These are phyloP conservation scores for Monodelphis domestica DNA, from an alignment of 2,797 vertebrate genomes.

Conservation along the genomic window DNA sequence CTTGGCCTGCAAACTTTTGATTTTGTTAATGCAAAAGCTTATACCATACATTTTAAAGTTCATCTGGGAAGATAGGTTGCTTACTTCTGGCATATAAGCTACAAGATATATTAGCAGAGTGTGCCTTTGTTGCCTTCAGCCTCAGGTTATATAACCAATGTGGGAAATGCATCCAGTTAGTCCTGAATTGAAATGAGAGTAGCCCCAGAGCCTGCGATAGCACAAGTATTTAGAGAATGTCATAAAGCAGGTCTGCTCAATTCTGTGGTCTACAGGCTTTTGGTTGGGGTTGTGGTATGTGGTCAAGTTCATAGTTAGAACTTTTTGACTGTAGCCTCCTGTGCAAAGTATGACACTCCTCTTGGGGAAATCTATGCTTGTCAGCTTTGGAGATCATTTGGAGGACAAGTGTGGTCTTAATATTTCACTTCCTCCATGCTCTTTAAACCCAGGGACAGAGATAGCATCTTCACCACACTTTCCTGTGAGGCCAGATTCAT, in stretches of 20 bases:
- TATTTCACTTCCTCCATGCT: neutral
- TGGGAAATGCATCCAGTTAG: neutral
- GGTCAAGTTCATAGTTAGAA: constrained; percentile 2
- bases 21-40: neutral
- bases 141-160: neutral
- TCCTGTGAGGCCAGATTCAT: neutral
- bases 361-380: fast-evolving
- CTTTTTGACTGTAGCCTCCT: neutral
- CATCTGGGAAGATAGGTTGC: fast-evolving
- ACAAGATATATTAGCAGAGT: fast-evolving
- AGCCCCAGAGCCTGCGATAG: neutral
- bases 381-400: neutral
- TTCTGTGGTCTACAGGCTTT: constrained; percentile 7
- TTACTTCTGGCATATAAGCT: neutral
- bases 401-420: fast-evolving
- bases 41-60: fast-evolving
- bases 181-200: neutral
- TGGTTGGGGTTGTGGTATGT: neutral
- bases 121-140: neutral
- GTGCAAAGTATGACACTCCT: neutral
- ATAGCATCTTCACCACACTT: neutral
- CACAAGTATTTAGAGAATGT: constrained; percentile 65
- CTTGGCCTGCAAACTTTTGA: neutral
- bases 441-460: neutral
- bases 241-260: constrained; percentile 22